Percentiles rank a stretch among this genome's conserved stretches.
phyloP scores from a whole-genome alignment of 2,888 invertebrate genomes.

The Megalurothrips usitatus region DNA sequence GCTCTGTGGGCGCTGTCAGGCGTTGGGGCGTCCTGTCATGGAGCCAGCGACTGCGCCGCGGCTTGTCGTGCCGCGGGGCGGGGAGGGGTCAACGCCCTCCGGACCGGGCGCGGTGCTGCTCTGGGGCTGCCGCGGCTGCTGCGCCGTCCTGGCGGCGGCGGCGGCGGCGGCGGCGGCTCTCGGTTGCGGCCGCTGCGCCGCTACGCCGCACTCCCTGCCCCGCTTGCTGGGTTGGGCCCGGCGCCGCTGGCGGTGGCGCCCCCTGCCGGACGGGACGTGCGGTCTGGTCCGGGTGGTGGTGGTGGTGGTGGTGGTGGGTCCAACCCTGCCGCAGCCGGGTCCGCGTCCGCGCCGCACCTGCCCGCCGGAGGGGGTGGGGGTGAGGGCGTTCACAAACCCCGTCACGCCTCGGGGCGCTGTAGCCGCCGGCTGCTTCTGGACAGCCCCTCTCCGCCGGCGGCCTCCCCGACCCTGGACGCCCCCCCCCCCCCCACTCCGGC shows the following conservation, averaged over 20 bases:
- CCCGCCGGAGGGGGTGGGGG: no score
- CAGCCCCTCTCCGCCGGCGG: no score
- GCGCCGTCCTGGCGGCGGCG: no score
- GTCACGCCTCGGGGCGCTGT: no score
- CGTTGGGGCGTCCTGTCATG: neutral
- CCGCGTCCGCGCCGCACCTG: neutral
- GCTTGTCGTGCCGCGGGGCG: neutral
- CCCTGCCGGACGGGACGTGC: neutral
- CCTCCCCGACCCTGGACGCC: neutral
- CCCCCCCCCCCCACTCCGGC: neutral
- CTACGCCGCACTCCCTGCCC: no score
- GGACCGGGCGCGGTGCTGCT: conserved; percentile 1
- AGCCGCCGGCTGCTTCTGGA: no score
- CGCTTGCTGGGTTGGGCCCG: neutral
- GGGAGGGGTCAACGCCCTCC: neutral
- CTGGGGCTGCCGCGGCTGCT: neutral
- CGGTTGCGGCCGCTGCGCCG: no score
- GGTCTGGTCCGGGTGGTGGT: neutral
- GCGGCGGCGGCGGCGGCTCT: no score
- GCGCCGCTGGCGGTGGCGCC: conserved; percentile 11
- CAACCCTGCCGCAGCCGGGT: neutral
- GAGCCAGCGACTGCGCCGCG: neutral
- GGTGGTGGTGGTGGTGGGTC: neutral
- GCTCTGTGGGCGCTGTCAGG: neutral
- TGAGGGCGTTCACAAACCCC: no score